A percentile compares a stretch with the other conserved stretches of the same genome.
phyloP scores from a whole-genome alignment of 2,888 invertebrate species.

The Harpalus rubripes region DNA sequence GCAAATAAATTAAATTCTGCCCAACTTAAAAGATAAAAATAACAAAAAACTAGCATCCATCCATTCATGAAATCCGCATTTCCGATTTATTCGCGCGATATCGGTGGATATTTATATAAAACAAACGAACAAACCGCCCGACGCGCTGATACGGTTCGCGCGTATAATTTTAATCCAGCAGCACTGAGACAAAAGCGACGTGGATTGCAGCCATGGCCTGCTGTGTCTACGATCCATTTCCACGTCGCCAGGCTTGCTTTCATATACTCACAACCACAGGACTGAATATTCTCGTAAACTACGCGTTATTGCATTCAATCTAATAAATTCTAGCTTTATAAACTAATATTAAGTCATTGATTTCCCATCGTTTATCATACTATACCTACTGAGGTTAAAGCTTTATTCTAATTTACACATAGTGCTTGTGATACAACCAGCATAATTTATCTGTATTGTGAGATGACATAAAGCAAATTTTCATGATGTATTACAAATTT shows the following conservation, averaged over 20 bases:
- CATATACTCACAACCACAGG: slow-evolving; percentile 11
- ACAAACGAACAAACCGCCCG: slow-evolving; percentile 38
- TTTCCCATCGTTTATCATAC: slow-evolving; percentile 24
- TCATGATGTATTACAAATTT: too few relatives aligned
- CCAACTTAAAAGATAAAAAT: slow-evolving; percentile 54
- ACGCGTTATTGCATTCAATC: slow-evolving; percentile 33
- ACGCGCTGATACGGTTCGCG: slow-evolving; percentile 40
- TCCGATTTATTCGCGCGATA: slow-evolving; percentile 50
- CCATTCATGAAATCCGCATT: slow-evolving; percentile 52
- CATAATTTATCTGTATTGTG: neutral
- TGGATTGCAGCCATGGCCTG: slow-evolving; percentile 48
- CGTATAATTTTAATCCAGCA: slow-evolving; percentile 45
- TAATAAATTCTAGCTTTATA: slow-evolving; percentile 48
- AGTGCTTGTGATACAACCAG: neutral
- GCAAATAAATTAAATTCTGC: slow-evolving; percentile 49
- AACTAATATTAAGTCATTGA: slow-evolving; percentile 37
- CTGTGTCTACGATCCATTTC: slow-evolving; percentile 55
- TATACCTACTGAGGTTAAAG: neutral
- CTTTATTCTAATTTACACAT: slow-evolving; percentile 2
- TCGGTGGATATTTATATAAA: slow-evolving; percentile 52
- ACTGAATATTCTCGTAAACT: slow-evolving; percentile 43
- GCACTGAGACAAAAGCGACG: slow-evolving; percentile 47
- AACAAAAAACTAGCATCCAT: slow-evolving; percentile 42
- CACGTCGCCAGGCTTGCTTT: slow-evolving; percentile 24
- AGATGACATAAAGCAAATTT: neutral